Conservation (phyloP, 2,113 vertebrate genomes). For the Echinops telfairi region DNA sequence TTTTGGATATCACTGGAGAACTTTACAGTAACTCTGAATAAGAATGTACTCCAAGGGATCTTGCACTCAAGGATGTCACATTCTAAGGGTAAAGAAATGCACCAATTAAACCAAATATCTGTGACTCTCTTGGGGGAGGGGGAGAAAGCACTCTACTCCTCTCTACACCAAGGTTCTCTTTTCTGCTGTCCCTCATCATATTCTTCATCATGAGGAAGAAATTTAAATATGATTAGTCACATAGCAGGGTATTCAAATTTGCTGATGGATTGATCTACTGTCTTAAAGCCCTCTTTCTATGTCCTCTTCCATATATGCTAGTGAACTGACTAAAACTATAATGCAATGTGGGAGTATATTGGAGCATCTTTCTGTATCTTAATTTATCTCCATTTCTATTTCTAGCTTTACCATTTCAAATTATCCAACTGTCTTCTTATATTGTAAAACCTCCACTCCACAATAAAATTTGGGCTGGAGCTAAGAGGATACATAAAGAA, state of each 20-base stretch:
- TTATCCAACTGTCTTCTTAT: background rate
- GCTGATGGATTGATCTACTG: rapidly evolving
- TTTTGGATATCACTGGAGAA: constrained; percentile 76
- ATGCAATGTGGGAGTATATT: rapidly evolving
- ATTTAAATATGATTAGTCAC: no score
- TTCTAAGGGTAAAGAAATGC: constrained; percentile 50
- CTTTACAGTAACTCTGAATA: constrained; percentile 85
- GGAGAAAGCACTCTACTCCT: background rate
- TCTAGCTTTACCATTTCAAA: background rate
- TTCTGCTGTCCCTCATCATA: rapidly evolving
- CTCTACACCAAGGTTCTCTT: background rate
- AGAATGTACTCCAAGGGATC: constrained; percentile 28
- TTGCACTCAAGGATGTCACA: constrained; percentile 82
- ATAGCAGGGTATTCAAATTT: background rate
- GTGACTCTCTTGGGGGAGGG: background rate
- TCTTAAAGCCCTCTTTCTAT: background rate
- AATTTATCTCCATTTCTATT: rapidly evolving
- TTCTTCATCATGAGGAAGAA: background rate
- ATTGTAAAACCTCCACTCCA: background rate
- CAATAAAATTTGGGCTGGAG: background rate
- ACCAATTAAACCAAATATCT: background rate
- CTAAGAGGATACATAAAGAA: background rate
- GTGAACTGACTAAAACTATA: background rate
- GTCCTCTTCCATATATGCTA: background rate
- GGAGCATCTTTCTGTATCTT: background rate